Base-by-base conservation (phyloP, 2,113 vertebrate genomes). In the Nicator chloris region DNA sequence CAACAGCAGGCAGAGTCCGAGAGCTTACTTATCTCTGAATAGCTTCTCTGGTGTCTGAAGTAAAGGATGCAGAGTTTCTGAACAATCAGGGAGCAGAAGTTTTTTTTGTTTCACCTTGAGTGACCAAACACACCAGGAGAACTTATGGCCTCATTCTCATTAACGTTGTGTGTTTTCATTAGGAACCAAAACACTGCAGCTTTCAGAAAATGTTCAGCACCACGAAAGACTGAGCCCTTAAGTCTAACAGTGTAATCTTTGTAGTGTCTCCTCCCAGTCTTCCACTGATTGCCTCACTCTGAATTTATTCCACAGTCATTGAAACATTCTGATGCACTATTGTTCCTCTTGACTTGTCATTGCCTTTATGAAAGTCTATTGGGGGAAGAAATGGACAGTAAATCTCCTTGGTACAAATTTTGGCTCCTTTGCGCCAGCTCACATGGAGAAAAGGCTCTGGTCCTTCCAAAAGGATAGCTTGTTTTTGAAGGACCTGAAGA, bases 21-120 rank as follows among this genome's bases (percentile, higher is more conserved):
- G 84, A 93, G 88, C 69, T 91, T 72, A 53, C 90, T 96, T 95
- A 94, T 91, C 92, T 94, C 75, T 88, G 50, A 92, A 30, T 31
- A 53, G 82, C 76, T 93, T 92, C 79, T 84, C 82, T 92, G 72
- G 42, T 90, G 87, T 81, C 77, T 86, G 69, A 82, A 97, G 77
- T 82, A 78, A 95, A 92, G 84, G 87, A 95, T 90, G 75, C 27
- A 92, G 83, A n/a, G 21, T 89, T 95, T 96, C 75, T 85, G 66
- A 77, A 85, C 69, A 59, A 80, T 69, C 71, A 82, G 63, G 75
- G 45, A 87, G 59, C 50, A 84, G 81, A 65, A 22, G 31, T 28
- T 56, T 73, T 78, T 60, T 54, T 42, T 73, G 13, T 31, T 92
- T 94, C 31, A 15, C 45, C 71, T 73, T 57, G 24, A 85, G 78